phyloP scores from a whole-genome alignment of 30 jellyfish, hydroid and myxozoan species.

The Hydra vulgaris region DNA sequence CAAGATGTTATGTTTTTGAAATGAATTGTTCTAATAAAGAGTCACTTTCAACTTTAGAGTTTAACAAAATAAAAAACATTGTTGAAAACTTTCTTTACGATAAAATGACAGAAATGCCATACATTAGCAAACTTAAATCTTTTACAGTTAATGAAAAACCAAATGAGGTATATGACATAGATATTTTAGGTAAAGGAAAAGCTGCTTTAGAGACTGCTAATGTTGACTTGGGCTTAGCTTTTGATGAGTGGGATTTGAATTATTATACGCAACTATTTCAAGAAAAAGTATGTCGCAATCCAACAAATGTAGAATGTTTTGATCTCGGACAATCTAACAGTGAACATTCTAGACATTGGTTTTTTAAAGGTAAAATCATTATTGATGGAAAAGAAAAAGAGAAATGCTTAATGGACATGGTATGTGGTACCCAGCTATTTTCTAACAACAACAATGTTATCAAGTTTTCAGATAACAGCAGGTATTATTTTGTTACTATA shows the following conservation, averaged over 20 bases:
- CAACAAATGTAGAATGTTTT: constrained; percentile 84
- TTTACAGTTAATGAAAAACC: constrained; percentile 36
- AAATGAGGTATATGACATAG: constrained; percentile 53
- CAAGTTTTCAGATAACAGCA: constrained; percentile 81
- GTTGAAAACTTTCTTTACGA: constrained; percentile 49
- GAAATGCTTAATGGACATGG: constrained; percentile 61
- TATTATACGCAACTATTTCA: constrained; percentile 40
- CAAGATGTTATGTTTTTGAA: constrained; percentile 40
- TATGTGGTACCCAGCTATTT: constrained; percentile 45
- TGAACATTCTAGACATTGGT: constrained; percentile 92
- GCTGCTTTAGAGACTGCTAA: constrained; percentile 53
- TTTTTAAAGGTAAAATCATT: constrained; percentile 62
- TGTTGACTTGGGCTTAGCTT: constrained; percentile 50
- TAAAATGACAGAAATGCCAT: constrained; percentile 68
- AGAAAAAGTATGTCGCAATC: constrained; percentile 49
- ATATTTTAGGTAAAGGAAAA: constrained; percentile 35
- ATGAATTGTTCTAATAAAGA: not conserved
- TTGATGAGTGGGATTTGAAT: constrained; percentile 69
- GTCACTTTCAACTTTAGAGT: not conserved
- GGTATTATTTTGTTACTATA: constrained; percentile 21
- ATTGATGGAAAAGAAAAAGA: constrained; percentile 42
- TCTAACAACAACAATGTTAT: constrained; percentile 59
- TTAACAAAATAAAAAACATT: not conserved
- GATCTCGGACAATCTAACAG: constrained; percentile 87
- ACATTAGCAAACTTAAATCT: constrained; percentile 30